Percentiles rank a stretch among this genome's conserved stretches.
Conservation (phyloP, 2,797 vertebrate genomes). For the Falco peregrinus region DNA sequence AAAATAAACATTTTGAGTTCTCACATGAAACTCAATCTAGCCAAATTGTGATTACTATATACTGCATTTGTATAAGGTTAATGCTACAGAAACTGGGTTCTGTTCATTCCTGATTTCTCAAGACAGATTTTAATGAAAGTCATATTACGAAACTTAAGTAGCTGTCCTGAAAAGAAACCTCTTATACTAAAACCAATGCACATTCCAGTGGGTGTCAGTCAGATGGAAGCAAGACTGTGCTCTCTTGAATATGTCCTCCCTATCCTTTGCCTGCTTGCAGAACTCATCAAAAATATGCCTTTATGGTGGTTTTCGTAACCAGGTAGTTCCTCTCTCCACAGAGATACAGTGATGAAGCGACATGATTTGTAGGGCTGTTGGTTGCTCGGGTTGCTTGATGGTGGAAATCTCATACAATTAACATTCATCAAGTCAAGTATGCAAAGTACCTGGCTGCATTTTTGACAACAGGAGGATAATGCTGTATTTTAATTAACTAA, state of each 20-base stretch:
- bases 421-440: background rate
- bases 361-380: background rate
- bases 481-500: background rate
- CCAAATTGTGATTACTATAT: background rate
- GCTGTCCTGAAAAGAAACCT: background rate
- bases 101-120: background rate
- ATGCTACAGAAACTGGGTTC: background rate
- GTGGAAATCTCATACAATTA: background rate
- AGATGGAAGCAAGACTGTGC: background rate
- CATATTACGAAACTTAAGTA: background rate
- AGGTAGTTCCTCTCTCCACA: background rate
- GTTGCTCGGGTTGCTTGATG: background rate
- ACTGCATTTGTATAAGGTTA: background rate
- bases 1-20: conserved; percentile 43
- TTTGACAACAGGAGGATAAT: background rate
- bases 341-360: background rate
- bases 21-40: background rate
- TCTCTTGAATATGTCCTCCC: background rate
- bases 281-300: background rate
- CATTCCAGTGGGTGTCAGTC: background rate
- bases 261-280: background rate
- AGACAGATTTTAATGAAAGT: background rate
- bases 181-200: background rate
- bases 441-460: background rate
- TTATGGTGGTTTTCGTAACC: background rate